Conservation (phyloP, 2,113 vertebrate genomes). For the Plectropomus leopardus region DNA sequence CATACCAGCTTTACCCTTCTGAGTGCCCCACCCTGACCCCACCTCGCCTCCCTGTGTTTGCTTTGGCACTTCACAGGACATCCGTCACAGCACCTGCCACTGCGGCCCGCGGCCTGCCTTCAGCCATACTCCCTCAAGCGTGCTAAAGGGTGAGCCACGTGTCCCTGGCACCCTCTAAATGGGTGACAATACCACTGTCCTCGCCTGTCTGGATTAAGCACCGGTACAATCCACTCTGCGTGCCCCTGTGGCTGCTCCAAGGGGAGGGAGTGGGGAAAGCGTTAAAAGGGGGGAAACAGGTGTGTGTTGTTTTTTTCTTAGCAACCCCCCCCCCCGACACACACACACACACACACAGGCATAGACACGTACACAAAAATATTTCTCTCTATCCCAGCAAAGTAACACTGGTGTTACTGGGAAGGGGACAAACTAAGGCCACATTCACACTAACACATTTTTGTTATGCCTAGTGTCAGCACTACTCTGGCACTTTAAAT, state of each 20-base stretch:
- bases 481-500: too few relatives aligned
- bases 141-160: slow-evolving; percentile 76
- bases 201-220: slow-evolving; percentile 66
- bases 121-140: slow-evolving; percentile 58
- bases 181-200: slow-evolving; percentile 82
- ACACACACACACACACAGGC: too few relatives aligned
- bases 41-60: slow-evolving; percentile 73
- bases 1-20: slow-evolving; percentile 58
- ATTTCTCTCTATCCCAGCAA: slow-evolving; percentile 46
- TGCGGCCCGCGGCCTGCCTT: slow-evolving; percentile 61
- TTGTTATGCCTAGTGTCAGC: too few relatives aligned
- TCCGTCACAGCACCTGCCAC: slow-evolving; percentile 83
- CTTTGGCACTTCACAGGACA: slow-evolving; percentile 76
- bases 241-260: slow-evolving; percentile 47
- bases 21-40: slow-evolving; percentile 72
- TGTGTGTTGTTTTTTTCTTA: slow-evolving; percentile 71
- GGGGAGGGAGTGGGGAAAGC: slow-evolving; percentile 47
- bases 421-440: slow-evolving; percentile 14
- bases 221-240: slow-evolving; percentile 44
- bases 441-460: too few relatives aligned
- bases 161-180: slow-evolving; percentile 75
- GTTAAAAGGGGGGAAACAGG: slow-evolving; percentile 75
- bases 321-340: slow-evolving; percentile 35
- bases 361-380: slow-evolving; percentile 41
- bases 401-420: slow-evolving; percentile 25